Percentiles rank a stretch among this genome's conserved stretches.
Evolutionary conservation across 2,113 vertebrate genomes (phyloP).

Genomic region (Eurystomus gularis): DNA sequence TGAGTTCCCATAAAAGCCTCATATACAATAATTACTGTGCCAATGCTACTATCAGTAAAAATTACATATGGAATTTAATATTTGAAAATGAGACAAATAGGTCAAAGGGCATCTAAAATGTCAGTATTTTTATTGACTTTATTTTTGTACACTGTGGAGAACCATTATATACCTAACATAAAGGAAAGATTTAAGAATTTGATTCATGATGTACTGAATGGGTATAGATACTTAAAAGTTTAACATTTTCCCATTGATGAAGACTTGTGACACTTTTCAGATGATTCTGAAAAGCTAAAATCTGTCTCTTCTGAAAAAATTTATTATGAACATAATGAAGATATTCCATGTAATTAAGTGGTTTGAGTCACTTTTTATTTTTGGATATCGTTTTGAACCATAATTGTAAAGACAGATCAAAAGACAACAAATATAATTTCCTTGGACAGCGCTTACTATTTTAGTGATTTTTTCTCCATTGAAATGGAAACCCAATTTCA

Average conservation of each 20-base stretch:
- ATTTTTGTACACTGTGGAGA: background rate
- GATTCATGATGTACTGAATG: background rate
- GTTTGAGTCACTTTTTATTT: background rate
- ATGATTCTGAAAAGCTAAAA: background rate
- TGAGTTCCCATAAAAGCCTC: background rate
- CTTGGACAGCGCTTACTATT: background rate
- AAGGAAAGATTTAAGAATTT: background rate
- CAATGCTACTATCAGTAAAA: background rate
- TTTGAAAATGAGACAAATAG: background rate
- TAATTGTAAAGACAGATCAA: background rate
- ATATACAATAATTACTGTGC: background rate
- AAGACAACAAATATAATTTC: background rate
- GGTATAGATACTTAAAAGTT: background rate
- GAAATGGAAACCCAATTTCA: background rate
- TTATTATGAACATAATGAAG: background rate
- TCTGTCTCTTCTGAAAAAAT: background rate
- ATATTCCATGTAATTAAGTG: background rate
- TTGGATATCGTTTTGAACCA: background rate
- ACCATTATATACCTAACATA: background rate
- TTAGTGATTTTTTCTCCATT: background rate
- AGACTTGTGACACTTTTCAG: background rate
- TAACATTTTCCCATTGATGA: background rate
- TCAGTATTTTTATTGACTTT: background rate
- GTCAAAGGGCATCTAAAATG: background rate
- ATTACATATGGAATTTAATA: background rate